Conservation (phyloP, 2,888 invertebrate genomes). For the Vesta saturnalis region DNA sequence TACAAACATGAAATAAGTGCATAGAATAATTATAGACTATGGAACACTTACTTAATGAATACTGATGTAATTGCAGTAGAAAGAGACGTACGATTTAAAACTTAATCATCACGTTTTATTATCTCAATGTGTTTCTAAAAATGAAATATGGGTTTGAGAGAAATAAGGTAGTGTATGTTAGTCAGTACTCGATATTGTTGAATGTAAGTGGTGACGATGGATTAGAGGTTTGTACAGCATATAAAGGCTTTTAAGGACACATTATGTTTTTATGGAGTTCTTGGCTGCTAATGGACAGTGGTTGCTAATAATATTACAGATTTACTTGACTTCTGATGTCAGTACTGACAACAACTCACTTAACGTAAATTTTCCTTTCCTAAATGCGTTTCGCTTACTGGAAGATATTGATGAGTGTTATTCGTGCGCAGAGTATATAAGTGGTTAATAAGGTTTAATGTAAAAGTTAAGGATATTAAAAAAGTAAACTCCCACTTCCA, state of each 20-base stretch:
- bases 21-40: too few species aligned
- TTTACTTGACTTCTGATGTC: constrained; percentile 44
- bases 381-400: constrained; percentile 33
- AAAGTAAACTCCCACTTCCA: too few species aligned
- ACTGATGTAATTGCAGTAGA: too few species aligned
- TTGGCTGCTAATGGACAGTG: constrained; percentile 48
- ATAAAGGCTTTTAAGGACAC: constrained; percentile 46
- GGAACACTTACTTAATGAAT: too few species aligned
- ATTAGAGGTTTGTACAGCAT: constrained; percentile 37
- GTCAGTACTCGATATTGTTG: constrained; percentile 21
- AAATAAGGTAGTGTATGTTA: constrained; percentile 16
- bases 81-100: too few species aligned
- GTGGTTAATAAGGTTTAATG: background rate
- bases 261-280: constrained; percentile 48
- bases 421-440: constrained; percentile 5
- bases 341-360: constrained; percentile 40
- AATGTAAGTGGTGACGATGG: constrained; percentile 37
- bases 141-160: background rate
- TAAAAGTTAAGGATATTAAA: constrained; percentile 1
- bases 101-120: background rate
- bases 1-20: too few species aligned
- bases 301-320: constrained; percentile 48
- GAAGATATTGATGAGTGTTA: constrained; percentile 27
- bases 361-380: constrained; percentile 39
- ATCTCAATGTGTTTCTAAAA: background rate